These are phyloP conservation scores for Antechinus flavipes DNA, from an alignment of 2,113 vertebrate genomes.

Conservation along the genomic window DNA sequence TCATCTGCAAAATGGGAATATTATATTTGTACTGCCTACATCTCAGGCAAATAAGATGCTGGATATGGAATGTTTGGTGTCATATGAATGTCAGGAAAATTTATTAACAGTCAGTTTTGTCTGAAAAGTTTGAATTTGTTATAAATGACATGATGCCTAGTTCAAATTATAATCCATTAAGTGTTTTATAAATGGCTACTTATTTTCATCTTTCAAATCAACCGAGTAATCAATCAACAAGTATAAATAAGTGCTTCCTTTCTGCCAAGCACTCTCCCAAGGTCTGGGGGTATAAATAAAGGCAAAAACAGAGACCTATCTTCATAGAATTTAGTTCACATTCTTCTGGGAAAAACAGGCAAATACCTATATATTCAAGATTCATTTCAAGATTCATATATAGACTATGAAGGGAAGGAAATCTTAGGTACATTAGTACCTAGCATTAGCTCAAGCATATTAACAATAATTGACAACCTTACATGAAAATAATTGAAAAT, in stretches of 20 bases:
- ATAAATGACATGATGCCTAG: constrained; percentile 67
- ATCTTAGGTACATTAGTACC: background rate
- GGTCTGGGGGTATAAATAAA: background rate
- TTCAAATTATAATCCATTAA: constrained; percentile 71
- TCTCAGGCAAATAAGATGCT: background rate
- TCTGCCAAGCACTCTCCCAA: background rate
- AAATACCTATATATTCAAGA: background rate
- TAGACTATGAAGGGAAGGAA: background rate
- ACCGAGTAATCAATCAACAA: background rate
- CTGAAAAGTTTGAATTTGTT: constrained; percentile 70
- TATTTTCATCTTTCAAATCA: background rate
- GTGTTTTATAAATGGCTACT: constrained; percentile 46
- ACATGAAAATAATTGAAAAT: background rate
- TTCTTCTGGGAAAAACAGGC: background rate
- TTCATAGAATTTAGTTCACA: background rate
- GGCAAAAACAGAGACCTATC: background rate
- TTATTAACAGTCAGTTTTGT: constrained; percentile 65
- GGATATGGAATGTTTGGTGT: background rate
- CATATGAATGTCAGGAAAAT: constrained; percentile 64
- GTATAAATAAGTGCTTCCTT: background rate
- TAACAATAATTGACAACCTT: background rate
- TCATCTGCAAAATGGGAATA: background rate
- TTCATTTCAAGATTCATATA: background rate
- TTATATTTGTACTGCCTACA: background rate
- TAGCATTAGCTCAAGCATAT: background rate